Evolutionary conservation across 1,140 invertebrate genomes (phyloP).

Genomic region (Thalassaphorura encarpata): DNA sequence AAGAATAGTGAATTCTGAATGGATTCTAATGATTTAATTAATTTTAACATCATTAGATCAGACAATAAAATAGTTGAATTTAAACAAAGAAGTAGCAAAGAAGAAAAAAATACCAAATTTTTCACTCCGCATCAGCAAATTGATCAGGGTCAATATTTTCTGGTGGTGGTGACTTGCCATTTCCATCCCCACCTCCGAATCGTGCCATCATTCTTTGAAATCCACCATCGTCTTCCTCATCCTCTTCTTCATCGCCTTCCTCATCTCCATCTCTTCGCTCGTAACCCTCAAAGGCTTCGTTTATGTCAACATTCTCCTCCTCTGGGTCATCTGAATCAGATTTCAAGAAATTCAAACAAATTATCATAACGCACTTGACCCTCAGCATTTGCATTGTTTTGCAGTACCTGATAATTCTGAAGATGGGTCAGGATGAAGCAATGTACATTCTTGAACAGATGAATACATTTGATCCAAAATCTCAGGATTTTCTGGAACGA

Average conservation of each 20-base stretch:
- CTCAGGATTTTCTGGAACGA: slow-evolving; percentile 22
- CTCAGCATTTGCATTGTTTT: background rate
- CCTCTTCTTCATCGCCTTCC: slow-evolving; percentile 3
- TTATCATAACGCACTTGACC: background rate
- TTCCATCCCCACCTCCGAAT: slow-evolving; percentile 5
- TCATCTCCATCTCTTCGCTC: slow-evolving; percentile 8
- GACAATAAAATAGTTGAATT: too few species aligned
- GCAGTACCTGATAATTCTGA: slow-evolving; percentile 11
- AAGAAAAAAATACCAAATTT: too few species aligned
- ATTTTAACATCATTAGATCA: too few species aligned
- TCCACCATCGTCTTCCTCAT: slow-evolving; percentile 8
- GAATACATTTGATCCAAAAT: slow-evolving; percentile 20
- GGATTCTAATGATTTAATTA: too few species aligned
- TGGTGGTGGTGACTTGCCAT: background rate
- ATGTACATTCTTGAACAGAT: slow-evolving; percentile 23
- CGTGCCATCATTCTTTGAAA: slow-evolving; percentile 3
- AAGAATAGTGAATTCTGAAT: too few species aligned
- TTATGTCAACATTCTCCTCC: background rate
- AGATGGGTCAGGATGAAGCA: slow-evolving; percentile 24
- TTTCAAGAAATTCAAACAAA: background rate
- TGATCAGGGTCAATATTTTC: slow-evolving; percentile 14
- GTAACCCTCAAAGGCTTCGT: slow-evolving; percentile 5
- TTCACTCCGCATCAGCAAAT: slow-evolving; percentile 21
- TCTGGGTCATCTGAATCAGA: background rate
- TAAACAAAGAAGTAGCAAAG: too few species aligned